Percentiles rank a stretch among this genome's conserved stretches.
Evolutionary conservation across 1,140 invertebrate species (phyloP).

Genomic region (Andricus grossulariae): DNA sequence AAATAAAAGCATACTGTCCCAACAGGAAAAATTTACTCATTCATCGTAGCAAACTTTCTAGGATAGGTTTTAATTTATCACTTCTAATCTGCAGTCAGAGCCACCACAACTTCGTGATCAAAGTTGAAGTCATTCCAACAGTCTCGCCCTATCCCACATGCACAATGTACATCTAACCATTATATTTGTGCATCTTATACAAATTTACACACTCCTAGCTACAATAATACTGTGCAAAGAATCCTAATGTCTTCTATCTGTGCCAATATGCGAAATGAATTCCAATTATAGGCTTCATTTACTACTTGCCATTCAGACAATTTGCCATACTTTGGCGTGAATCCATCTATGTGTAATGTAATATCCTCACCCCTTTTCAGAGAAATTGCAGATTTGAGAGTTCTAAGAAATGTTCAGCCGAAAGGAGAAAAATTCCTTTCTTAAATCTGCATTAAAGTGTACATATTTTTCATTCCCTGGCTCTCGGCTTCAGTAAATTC

Average conservation of each 20-base stretch:
- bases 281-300: slow-evolving; percentile 60
- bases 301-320: slow-evolving; percentile 56
- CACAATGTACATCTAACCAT: background rate
- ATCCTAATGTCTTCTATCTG: slow-evolving; percentile 63
- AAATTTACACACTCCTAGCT: background rate
- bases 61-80: slow-evolving; percentile 18
- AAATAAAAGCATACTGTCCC: background rate
- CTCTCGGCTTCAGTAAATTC: background rate
- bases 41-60: slow-evolving; percentile 10
- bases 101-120: background rate
- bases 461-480: background rate
- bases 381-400: background rate
- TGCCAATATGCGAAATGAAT: slow-evolving; percentile 65
- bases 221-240: slow-evolving; percentile 43
- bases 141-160: background rate
- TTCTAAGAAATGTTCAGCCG: background rate
- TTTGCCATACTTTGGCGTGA: slow-evolving; percentile 53
- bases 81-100: slow-evolving; percentile 8
- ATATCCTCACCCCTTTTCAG: background rate
- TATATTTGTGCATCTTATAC: slow-evolving; percentile 8
- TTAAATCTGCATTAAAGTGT: background rate
- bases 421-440: background rate
- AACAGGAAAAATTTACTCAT: background rate
- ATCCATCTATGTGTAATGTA: slow-evolving; percentile 47
- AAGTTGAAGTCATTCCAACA: slow-evolving; percentile 4